Conservation (phyloP, 2,888 invertebrate genomes). For the Liopterus haemorrhoidalis region DNA sequence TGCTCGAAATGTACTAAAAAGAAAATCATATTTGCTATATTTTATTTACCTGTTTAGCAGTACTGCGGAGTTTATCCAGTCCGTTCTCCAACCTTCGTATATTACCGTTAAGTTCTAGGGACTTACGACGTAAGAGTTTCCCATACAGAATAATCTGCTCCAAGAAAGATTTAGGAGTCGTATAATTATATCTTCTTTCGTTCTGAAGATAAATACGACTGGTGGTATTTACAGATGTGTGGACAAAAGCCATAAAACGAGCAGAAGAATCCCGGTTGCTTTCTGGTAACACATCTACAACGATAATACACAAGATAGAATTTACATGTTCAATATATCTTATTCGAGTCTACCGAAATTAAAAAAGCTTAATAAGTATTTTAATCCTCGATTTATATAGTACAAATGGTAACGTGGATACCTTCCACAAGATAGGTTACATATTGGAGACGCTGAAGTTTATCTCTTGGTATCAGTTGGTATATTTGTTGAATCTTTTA, state of each 20-base stretch:
- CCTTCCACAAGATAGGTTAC: too few relatives aligned
- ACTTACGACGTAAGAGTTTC: constrained; percentile 77
- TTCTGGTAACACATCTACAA: constrained; percentile 24
- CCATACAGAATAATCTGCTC: constrained; percentile 92
- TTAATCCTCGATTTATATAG: too few relatives aligned
- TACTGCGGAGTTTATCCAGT: constrained; percentile 80
- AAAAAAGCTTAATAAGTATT: too few relatives aligned
- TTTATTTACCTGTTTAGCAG: constrained; percentile 91
- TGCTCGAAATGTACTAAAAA: too few relatives aligned
- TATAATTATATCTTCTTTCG: constrained; percentile 92
- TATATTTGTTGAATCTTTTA: too few relatives aligned
- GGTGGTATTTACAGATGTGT: constrained; percentile 86
- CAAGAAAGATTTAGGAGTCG: constrained; percentile 93
- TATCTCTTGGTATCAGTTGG: too few relatives aligned
- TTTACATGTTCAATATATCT: too few relatives aligned
- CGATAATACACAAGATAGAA: too few relatives aligned
- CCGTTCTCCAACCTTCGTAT: constrained; percentile 88
- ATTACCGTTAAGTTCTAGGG: constrained; percentile 78
- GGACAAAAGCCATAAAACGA: constrained; percentile 91
- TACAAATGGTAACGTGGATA: too few relatives aligned
- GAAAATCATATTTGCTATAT: too few relatives aligned
- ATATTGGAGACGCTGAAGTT: too few relatives aligned
- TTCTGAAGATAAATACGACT: constrained; percentile 82
- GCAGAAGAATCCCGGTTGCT: constrained; percentile 67
- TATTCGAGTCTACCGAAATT: too few relatives aligned